Conservation (phyloP, 1,140 invertebrate species). For the Drosophila truncata region DNA sequence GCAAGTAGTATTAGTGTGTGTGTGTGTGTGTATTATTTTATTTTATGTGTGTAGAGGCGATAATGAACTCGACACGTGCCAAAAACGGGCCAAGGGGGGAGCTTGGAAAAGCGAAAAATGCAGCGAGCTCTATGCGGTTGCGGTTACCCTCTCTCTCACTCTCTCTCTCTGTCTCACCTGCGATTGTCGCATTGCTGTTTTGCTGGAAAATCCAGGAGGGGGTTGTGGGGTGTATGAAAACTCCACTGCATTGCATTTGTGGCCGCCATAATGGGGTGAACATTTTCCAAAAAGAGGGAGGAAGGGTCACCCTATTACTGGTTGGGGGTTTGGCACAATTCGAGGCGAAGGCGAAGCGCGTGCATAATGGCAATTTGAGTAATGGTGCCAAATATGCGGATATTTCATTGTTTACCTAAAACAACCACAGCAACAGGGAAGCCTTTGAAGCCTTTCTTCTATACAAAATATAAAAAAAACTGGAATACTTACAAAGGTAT, state of each 20-base stretch:
- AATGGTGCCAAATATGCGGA: constrained; percentile 81
- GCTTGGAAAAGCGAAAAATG: constrained; percentile 35
- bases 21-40: constrained; percentile 22
- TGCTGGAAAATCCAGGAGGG: neutral
- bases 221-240: constrained; percentile 11
- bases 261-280: constrained; percentile 57
- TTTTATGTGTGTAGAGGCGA: constrained; percentile 55
- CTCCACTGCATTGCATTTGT: constrained; percentile 70
- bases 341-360: constrained; percentile 53
- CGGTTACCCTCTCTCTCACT: constrained; percentile 16
- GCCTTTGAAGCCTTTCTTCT: no score
- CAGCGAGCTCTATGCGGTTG: constrained; percentile 36
- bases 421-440: constrained; percentile 1
- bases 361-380: constrained; percentile 83
- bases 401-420: constrained; percentile 70
- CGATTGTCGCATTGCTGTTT: constrained; percentile 52
- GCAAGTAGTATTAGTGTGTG: constrained; percentile 1
- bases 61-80: constrained; percentile 76
- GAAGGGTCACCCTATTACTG: constrained; percentile 17
- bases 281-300: neutral
- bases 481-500: neutral
- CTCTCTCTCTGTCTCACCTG: constrained; percentile 12
- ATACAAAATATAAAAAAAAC: neutral
- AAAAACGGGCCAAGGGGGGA: neutral
- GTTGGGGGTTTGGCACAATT: constrained; percentile 57